phyloP scores from a whole-genome alignment of 2,797 vertebrate genomes.

The Pipistrellus pipistrellus region DNA sequence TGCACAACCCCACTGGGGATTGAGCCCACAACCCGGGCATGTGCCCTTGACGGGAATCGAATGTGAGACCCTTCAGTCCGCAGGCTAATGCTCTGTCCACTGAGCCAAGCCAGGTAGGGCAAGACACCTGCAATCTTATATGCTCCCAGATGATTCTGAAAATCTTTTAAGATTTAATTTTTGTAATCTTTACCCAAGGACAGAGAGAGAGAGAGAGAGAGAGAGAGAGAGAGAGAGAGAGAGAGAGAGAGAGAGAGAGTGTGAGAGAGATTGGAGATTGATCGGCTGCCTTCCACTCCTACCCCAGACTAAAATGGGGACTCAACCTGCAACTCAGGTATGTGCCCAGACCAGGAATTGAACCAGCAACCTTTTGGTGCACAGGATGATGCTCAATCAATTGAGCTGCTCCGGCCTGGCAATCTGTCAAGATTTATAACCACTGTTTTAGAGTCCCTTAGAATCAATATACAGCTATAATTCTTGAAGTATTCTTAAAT shows the following conservation, averaged over 20 bases:
- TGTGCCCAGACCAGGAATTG: not conserved
- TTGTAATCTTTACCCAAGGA: too few species aligned
- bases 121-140: not conserved
- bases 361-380: not conserved
- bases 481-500: slow-evolving; percentile 1
- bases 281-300: not conserved
- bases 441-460: not conserved
- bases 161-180: not conserved
- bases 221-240: not conserved
- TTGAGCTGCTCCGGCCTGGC: not conserved
- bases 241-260: not conserved
- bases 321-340: not conserved
- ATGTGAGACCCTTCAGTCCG: too few species aligned
- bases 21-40: too few species aligned
- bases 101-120: too few species aligned
- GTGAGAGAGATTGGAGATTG: not conserved
- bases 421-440: not conserved
- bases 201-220: not conserved
- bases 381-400: not conserved
- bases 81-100: too few species aligned
- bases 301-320: not conserved
- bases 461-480: not conserved
- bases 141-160: not conserved
- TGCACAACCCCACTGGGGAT: too few species aligned
- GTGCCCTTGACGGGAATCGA: too few species aligned